Percentiles rank a stretch among this genome's conserved stretches.
These are phyloP conservation scores for Drosophila pseudotalamancana DNA, from an alignment of 2,888 invertebrate species.

Conservation along the genomic window DNA sequence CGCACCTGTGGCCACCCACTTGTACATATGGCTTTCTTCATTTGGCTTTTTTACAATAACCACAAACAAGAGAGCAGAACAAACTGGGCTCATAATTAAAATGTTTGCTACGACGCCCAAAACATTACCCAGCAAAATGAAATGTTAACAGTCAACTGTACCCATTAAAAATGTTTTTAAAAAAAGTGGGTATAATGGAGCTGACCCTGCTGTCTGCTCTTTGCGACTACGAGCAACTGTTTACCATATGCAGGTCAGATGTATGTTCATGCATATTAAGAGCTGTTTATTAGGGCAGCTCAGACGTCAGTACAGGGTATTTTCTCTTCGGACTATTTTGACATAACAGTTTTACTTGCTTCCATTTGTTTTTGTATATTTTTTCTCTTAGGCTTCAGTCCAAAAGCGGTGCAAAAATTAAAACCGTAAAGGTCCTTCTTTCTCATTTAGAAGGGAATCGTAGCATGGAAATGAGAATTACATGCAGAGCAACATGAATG, in stretches of 20 bases:
- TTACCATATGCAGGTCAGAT: background rate
- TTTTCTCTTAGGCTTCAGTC: background rate
- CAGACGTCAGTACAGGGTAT: background rate
- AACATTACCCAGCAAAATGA: slow-evolving; percentile 62
- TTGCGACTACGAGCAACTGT: too few relatives aligned
- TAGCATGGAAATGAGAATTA: background rate
- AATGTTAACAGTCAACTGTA: slow-evolving; percentile 56
- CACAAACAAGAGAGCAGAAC: slow-evolving; percentile 31
- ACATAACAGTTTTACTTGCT: background rate
- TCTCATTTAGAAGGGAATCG: background rate
- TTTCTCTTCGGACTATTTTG: background rate
- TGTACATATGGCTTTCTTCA: slow-evolving; percentile 57
- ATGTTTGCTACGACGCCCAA: slow-evolving; percentile 57
- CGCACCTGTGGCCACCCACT: slow-evolving; percentile 10
- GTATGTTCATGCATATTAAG: too few relatives aligned
- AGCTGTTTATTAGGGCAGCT: too few relatives aligned
- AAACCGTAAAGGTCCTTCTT: background rate
- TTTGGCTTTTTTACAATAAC: slow-evolving; percentile 54
- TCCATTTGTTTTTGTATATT: background rate
- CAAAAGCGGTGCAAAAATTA: slow-evolving; percentile 7
- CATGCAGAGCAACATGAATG: background rate
- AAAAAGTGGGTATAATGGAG: background rate
- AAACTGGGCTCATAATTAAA: slow-evolving; percentile 71
- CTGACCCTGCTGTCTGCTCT: background rate
- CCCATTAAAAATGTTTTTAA: background rate